These are phyloP conservation scores for Enteromius viviparus DNA, from an alignment of 2,797 vertebrate genomes.

Conservation along the genomic window DNA sequence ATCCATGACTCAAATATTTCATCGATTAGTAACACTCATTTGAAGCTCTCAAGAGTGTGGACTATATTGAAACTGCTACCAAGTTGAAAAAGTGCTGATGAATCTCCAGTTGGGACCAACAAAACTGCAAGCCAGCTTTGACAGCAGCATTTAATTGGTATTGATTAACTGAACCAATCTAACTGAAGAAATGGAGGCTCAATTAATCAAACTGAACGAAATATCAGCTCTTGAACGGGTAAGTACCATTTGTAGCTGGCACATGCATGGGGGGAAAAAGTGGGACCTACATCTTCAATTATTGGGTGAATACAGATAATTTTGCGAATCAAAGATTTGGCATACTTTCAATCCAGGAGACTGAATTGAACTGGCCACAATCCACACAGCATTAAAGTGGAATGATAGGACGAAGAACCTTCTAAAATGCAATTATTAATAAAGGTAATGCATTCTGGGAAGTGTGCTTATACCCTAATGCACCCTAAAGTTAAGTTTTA, in stretches of 20 bases:
- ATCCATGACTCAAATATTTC: constrained; percentile 68
- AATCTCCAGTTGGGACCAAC: constrained; percentile 75
- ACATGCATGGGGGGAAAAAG: not conserved
- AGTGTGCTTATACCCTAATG: not conserved
- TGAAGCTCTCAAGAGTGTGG: constrained; percentile 61
- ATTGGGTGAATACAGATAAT: not conserved
- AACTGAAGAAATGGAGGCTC: constrained; percentile 34
- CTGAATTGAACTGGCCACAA: not conserved
- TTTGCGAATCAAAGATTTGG: not conserved
- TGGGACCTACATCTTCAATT: not conserved
- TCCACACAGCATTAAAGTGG: not conserved
- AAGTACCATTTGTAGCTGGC: constrained; percentile 14
- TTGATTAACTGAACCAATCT: constrained; percentile 44
- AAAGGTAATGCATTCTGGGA: not conserved
- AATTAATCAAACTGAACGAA: constrained; percentile 49
- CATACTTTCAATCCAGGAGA: not conserved
- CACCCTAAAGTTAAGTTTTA: not conserved
- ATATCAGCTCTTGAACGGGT: constrained; percentile 9
- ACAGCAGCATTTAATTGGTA: constrained; percentile 73
- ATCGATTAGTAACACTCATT: constrained; percentile 67
- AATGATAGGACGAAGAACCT: not conserved
- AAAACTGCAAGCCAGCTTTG: constrained; percentile 69
- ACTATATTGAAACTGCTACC: constrained; percentile 71
- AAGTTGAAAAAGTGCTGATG: constrained; percentile 76
- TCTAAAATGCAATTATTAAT: not conserved